Percentiles rank a stretch among this genome's conserved stretches.
Evolutionary conservation across 2,113 vertebrate genomes (phyloP).

Genomic region (Callaeas wilsoni): DNA sequence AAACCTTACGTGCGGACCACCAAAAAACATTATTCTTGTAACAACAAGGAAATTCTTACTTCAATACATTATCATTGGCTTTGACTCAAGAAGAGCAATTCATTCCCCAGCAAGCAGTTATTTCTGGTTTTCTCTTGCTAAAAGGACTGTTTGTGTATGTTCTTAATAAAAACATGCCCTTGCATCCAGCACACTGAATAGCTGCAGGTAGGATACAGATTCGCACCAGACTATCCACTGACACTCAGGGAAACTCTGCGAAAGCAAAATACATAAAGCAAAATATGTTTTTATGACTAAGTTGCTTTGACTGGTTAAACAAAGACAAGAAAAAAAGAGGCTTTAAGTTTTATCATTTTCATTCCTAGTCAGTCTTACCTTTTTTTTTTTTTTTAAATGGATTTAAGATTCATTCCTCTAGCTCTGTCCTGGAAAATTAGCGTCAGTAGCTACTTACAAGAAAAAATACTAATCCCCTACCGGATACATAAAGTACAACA

Average conservation of each 20-base stretch:
- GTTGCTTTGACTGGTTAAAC: not conserved
- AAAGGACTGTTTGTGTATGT: not conserved
- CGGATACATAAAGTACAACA: not conserved
- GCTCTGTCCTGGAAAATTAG: not conserved
- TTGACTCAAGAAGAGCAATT: not conserved
- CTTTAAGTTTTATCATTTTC: not conserved
- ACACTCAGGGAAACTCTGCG: not conserved
- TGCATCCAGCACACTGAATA: not conserved
- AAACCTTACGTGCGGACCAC: not conserved
- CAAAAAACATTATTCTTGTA: not conserved
- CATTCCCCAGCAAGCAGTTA: not conserved
- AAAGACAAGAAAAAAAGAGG: not conserved
- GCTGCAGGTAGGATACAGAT: not conserved
- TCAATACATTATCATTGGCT: not conserved
- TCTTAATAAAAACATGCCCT: not conserved
- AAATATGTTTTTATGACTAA: not conserved
- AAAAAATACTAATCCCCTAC: not conserved
- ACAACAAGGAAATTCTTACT: not conserved
- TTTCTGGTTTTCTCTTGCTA: not conserved
- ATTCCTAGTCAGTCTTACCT: not conserved
- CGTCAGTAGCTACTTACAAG: not conserved
- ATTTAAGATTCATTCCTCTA: not conserved
- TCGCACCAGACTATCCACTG: not conserved
- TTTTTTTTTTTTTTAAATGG: not conserved
- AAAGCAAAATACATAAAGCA: not conserved